These are phyloP conservation scores for Pomacea maculata DNA, from an alignment of 1,140 invertebrate genomes.

Conservation along the genomic window DNA sequence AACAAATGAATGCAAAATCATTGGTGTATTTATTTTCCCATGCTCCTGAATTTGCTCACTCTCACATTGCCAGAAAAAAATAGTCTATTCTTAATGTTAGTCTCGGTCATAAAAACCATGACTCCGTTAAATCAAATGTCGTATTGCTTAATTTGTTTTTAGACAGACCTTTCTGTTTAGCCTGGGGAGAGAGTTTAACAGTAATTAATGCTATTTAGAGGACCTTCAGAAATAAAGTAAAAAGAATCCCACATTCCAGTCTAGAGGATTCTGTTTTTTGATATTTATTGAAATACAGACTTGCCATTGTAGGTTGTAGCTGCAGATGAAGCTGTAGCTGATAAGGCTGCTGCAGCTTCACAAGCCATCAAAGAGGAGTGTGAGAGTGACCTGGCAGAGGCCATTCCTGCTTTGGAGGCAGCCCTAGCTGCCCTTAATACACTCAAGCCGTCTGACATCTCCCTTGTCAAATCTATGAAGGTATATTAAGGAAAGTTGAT, in stretches of 20 bases:
- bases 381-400: constrained; percentile 94
- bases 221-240: too few species aligned
- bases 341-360: constrained; percentile 94
- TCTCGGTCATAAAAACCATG: too few species aligned
- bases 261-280: too few species aligned
- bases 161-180: not conserved
- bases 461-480: constrained; percentile 94
- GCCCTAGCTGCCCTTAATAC: constrained; percentile 91
- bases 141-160: not conserved
- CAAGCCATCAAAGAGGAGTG: constrained; percentile 97
- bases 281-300: too few species aligned
- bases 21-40: not conserved
- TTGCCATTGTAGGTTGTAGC: constrained; percentile 77
- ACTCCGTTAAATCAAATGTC: not conserved
- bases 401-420: constrained; percentile 92
- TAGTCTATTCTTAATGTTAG: too few species aligned
- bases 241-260: too few species aligned
- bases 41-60: not conserved
- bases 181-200: not conserved
- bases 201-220: not conserved
- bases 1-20: not conserved
- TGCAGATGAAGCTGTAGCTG: constrained; percentile 93
- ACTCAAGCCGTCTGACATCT: constrained; percentile 89
- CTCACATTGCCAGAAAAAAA: too few species aligned
- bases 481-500: constrained; percentile 58